Percentiles rank a stretch among this genome's conserved stretches.
These are phyloP conservation scores for Homarus americanus DNA, from an alignment of 1,140 invertebrate species.

Conservation along the genomic window DNA sequence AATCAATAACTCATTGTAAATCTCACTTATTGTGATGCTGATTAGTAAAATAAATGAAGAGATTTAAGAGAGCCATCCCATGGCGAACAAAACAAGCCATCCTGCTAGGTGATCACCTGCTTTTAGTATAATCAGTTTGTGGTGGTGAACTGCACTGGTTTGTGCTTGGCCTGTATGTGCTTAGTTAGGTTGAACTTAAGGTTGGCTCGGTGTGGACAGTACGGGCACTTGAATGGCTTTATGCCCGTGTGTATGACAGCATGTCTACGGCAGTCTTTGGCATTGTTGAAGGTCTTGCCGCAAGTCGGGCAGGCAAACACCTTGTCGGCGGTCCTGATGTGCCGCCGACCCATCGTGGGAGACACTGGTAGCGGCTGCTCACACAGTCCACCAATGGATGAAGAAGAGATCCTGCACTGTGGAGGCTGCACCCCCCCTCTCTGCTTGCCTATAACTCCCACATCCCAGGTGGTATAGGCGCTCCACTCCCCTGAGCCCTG, in stretches of 20 bases:
- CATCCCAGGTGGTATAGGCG: slow-evolving; percentile 64
- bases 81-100: no score
- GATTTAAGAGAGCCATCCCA: no score
- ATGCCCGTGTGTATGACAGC: slow-evolving; percentile 59
- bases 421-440: slow-evolving; percentile 49
- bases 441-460: slow-evolving; percentile 58
- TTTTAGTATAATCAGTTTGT: background rate
- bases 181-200: slow-evolving; percentile 64
- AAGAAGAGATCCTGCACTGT: slow-evolving; percentile 20
- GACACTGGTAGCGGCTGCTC: slow-evolving; percentile 20
- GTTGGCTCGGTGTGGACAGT: slow-evolving; percentile 63
- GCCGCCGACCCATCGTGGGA: background rate
- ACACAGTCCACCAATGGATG: slow-evolving; percentile 30
- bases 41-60: no score
- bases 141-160: background rate
- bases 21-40: no score
- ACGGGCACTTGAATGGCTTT: slow-evolving; percentile 64
- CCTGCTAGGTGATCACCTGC: background rate
- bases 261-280: slow-evolving; percentile 71
- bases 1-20: no score
- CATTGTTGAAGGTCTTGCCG: slow-evolving; percentile 58
- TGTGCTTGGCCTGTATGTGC: slow-evolving; percentile 55
- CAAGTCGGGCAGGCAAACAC: slow-evolving; percentile 53
- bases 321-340: slow-evolving; percentile 17
- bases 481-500: slow-evolving; percentile 66